Evolutionary conservation across 1,140 invertebrate genomes (phyloP), one percentile per base, ranked within the genome.

Genomic region (Procambarus virginalis): DNA sequence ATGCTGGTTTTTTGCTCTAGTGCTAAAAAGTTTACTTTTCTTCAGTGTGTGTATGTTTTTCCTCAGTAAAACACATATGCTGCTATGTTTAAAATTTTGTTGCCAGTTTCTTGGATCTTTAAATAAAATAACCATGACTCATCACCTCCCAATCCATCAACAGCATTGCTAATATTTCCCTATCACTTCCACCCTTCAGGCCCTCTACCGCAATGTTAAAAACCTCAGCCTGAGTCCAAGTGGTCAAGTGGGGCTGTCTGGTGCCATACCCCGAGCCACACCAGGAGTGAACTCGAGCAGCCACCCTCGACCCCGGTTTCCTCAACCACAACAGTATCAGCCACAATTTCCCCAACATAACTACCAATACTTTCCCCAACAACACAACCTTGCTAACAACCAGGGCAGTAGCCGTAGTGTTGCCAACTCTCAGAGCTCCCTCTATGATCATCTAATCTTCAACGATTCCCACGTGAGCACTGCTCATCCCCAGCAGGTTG

Each of bases 181-280:
- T 60, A 55, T 6, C 48, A 55, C 55, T 82, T 76, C 75, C 46
- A 34, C 58, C 68, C 68, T n/a, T 49, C 81, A 89, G 88, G 88
- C 88, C 49, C 68, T 89, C 49, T 89, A 89, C 22, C 88, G 88
- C 80, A 89, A 89, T 49, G 88, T 89, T 46, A 89, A 89, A 76
- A 89, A 89, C 81, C 82, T 89, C 17, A 89, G 88, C 46, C 58
- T 89, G 58, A 89, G 88, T 70, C 88, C 88, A 3, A 81, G 82
- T 14, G 88, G 81, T 77, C 81, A 48, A 49, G 22, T 48, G 46
- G 82, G 82, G 68, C 17, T 73, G 14, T 49, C 82, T n/a, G 85
- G 76, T 68, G 64, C 78, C 46, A 68, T 80, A 34, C 86, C 86
- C n/a, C 22, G 77, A 22, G 48, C 86, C 14, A 64, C 86, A 3